Conservation (phyloP, 2,797 vertebrate genomes). For the Typhlichthys eigenmanni region DNA sequence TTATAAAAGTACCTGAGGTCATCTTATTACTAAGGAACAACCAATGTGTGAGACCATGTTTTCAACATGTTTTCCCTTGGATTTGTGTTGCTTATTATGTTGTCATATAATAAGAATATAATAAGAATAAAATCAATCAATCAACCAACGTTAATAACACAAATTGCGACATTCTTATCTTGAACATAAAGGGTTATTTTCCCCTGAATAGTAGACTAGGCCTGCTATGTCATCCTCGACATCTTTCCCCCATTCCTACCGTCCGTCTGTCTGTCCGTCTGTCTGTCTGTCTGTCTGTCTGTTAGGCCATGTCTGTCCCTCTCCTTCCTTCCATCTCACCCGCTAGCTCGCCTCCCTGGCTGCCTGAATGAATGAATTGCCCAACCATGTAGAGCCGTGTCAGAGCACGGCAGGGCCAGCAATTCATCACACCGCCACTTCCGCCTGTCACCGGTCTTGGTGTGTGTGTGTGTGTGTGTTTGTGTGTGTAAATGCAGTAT, state of each 20-base stretch:
- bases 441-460: conserved; percentile 54
- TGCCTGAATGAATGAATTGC: conserved; percentile 65
- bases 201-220: too few relatives aligned
- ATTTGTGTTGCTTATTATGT: too few relatives aligned
- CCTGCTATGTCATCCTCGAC: neutral
- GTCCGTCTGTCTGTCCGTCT: neutral
- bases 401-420: conserved; percentile 53
- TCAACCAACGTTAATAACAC: too few relatives aligned
- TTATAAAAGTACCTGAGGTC: too few relatives aligned
- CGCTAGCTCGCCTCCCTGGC: neutral
- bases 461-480: neutral
- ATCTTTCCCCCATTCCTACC: neutral
- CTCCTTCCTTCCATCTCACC: neutral
- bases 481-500: neutral
- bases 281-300: neutral
- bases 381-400: conserved; percentile 68
- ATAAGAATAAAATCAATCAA: too few relatives aligned
- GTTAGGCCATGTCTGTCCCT: neutral
- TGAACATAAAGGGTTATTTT: too few relatives aligned
- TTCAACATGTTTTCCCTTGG: too few relatives aligned
- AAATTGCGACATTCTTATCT: too few relatives aligned
- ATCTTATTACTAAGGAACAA: too few relatives aligned
- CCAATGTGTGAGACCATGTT: too few relatives aligned
- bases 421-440: conserved; percentile 68
- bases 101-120: too few relatives aligned